A percentile compares a stretch with the other conserved stretches of the same genome.
phyloP scores from a whole-genome alignment of 2,888 invertebrate genomes.

The Zaprionus lineosus region DNA sequence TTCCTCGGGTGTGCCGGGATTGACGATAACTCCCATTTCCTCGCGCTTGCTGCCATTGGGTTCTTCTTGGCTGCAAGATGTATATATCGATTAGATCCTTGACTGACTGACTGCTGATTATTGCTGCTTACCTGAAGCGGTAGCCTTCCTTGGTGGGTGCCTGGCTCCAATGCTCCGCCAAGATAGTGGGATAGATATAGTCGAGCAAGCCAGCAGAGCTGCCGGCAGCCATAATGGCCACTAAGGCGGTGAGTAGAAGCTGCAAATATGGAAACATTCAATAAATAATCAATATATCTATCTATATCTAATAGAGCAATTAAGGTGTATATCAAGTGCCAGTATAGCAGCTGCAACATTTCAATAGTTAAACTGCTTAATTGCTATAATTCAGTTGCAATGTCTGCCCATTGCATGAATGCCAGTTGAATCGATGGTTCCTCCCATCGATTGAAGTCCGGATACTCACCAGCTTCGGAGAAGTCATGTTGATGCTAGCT shows the following conservation, averaged over 20 bases:
- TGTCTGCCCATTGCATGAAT: conserved; percentile 36
- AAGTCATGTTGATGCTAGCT: conserved; percentile 72
- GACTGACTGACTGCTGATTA: background rate
- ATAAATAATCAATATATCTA: conserved; percentile 4
- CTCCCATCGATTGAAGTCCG: conserved; percentile 7
- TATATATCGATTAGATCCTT: too few species aligned
- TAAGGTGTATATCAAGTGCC: background rate
- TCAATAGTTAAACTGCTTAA: conserved; percentile 19
- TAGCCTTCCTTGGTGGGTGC: conserved; percentile 80
- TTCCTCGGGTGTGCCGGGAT: conserved; percentile 80
- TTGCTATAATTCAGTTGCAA: conserved; percentile 17
- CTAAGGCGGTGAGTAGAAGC: conserved; percentile 65
- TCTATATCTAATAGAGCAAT: conserved; percentile 14
- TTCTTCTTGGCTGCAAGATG: too few species aligned
- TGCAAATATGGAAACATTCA: conserved; percentile 25
- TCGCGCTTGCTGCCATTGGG: conserved; percentile 81
- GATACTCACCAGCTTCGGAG: conserved; percentile 76
- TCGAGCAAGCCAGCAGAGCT: conserved; percentile 74
- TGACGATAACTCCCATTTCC: conserved; percentile 81
- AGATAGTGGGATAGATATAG: conserved; percentile 66
- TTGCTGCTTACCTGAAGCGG: conserved; percentile 74
- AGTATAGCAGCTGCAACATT: conserved; percentile 27
- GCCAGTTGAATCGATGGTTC: conserved; percentile 32
- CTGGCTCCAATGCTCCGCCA: conserved; percentile 71
- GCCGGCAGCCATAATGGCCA: conserved; percentile 61